A percentile compares a stretch with the other conserved stretches of the same genome.
Conservation (phyloP, 2,113 vertebrate genomes). For the Pholis gunnellus region DNA sequence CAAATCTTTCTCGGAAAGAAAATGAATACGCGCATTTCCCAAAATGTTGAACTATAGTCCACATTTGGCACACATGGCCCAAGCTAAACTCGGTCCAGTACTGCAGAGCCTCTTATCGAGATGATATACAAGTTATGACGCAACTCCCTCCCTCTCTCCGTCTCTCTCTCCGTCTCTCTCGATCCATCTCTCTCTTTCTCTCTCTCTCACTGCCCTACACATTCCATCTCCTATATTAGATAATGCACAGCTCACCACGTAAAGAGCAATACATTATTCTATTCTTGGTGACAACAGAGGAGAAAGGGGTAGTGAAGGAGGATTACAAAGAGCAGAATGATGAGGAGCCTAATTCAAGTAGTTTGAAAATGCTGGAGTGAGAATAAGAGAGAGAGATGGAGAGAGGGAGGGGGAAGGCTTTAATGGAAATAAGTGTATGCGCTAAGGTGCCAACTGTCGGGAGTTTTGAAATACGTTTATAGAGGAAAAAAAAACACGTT, state of each 20-base stretch:
- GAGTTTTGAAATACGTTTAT: constrained; percentile 48
- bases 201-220: constrained; percentile 58
- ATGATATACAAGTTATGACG: constrained; percentile 68
- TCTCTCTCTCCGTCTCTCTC: constrained; percentile 38
- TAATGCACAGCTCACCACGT: constrained; percentile 69
- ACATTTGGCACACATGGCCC: constrained; percentile 38
- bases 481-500: constrained; percentile 1
- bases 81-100: constrained; percentile 49
- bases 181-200: constrained; percentile 35
- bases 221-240: constrained; percentile 73
- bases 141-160: constrained; percentile 31
- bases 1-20: not conserved
- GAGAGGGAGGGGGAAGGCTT: constrained; percentile 16
- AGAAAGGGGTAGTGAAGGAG: constrained; percentile 38
- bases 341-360: constrained; percentile 74
- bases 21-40: not conserved
- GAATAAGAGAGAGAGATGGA: not conserved
- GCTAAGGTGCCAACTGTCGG: constrained; percentile 46
- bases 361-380: constrained; percentile 55
- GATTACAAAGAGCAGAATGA: constrained; percentile 66
- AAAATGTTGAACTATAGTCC: constrained; percentile 1
- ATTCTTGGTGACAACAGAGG: constrained; percentile 72
- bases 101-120: constrained; percentile 67
- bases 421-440: constrained; percentile 59
- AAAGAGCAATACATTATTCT: constrained; percentile 75